These are phyloP conservation scores for Eptesicus fuscus DNA, from an alignment of 2,113 vertebrate species.

Conservation along the genomic window DNA sequence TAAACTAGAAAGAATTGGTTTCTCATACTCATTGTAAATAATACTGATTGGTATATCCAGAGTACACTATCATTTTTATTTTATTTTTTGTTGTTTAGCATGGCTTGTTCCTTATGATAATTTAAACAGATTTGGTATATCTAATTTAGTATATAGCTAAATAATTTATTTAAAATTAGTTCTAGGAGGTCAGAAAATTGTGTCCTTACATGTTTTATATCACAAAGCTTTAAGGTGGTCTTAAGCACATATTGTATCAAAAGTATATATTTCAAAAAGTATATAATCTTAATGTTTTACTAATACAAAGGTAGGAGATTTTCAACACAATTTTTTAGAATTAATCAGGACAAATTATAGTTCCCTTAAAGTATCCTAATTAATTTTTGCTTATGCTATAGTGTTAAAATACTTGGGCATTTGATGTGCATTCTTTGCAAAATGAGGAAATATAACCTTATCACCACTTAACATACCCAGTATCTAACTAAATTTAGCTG, in stretches of 20 bases:
- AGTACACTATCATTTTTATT: background rate
- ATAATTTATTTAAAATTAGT: background rate
- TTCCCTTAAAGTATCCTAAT: slow-evolving; percentile 19
- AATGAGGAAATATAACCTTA: slow-evolving; percentile 47
- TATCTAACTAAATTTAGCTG: slow-evolving; percentile 60
- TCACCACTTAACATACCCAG: slow-evolving; percentile 35
- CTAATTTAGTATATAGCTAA: background rate
- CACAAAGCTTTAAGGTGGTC: background rate
- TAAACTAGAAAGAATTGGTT: background rate
- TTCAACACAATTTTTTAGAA: slow-evolving; percentile 38
- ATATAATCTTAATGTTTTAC: background rate
- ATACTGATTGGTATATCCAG: background rate
- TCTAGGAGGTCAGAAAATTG: background rate
- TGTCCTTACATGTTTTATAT: background rate
- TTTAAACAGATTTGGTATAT: background rate
- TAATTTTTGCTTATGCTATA: slow-evolving; percentile 35
- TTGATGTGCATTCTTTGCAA: slow-evolving; percentile 43
- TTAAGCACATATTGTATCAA: background rate
- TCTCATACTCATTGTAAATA: background rate
- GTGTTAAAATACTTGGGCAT: slow-evolving; percentile 37
- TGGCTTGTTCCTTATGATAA: background rate
- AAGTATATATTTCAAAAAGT: fast-evolving
- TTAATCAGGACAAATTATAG: slow-evolving; percentile 32
- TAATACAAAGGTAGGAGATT: background rate
- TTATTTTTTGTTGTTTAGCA: background rate